Evolutionary conservation across 2,888 invertebrate genomes (phyloP).

Genomic region (Drosophila heteroneura): DNA sequence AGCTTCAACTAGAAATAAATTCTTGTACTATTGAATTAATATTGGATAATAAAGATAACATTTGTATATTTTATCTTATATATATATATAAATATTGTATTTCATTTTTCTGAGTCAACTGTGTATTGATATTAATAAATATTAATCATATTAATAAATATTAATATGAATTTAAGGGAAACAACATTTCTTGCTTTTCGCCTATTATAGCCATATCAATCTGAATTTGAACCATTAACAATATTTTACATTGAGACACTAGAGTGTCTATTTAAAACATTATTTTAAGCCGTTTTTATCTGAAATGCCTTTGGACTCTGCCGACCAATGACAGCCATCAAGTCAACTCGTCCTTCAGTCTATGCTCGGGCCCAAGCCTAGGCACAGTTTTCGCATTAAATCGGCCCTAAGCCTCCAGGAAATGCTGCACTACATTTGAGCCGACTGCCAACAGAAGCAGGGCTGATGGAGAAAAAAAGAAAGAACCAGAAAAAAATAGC

Average conservation of each 20-base stretch:
- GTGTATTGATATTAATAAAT: too few species aligned
- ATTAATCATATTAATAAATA: neutral
- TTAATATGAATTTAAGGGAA: neutral
- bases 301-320: conserved; percentile 20
- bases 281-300: conserved; percentile 4
- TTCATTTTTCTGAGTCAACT: too few species aligned
- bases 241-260: neutral
- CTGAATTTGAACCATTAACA: neutral
- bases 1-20: neutral
- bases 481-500: conserved; percentile 1
- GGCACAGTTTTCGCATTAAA: conserved; percentile 56
- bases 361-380: conserved; percentile 28
- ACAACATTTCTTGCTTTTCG: neutral
- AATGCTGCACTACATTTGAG: conserved; percentile 46
- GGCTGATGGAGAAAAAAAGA: conserved; percentile 11
- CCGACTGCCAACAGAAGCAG: conserved; percentile 17
- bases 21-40: neutral
- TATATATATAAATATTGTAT: too few species aligned
- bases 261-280: conserved; percentile 4
- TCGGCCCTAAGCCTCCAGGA: conserved; percentile 64
- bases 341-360: conserved; percentile 60
- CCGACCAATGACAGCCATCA: conserved; percentile 55
- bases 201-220: neutral
- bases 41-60: neutral
- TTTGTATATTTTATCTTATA: too few species aligned